Evolutionary conservation across 2,797 vertebrate species (phyloP).

Genomic region (Hirundo rustica): DNA sequence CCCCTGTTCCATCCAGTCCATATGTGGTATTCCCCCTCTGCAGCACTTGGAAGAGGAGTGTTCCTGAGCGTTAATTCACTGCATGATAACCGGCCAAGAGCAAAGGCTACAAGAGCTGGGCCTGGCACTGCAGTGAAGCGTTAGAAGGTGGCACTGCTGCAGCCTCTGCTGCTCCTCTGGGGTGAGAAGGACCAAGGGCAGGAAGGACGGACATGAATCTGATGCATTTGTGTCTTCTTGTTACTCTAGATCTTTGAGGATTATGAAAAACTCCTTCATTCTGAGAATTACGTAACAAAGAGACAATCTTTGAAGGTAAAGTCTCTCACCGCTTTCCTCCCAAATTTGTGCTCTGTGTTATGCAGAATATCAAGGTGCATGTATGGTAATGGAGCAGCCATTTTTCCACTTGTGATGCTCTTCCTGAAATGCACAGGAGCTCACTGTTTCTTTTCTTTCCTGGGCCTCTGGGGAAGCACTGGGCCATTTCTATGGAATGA

Average conservation of each 20-base stretch:
- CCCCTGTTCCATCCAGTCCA: neutral
- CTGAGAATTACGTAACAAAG: constrained; percentile 97
- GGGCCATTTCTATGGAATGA: neutral
- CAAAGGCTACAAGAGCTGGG: neutral
- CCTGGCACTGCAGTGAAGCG: neutral
- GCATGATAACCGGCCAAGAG: neutral
- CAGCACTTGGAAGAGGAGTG: constrained; percentile 15
- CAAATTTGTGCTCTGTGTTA: neutral
- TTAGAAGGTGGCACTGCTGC: neutral
- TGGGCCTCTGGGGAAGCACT: neutral
- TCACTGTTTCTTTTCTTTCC: neutral
- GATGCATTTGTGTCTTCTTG: constrained; percentile 37
- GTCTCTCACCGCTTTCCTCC: neutral
- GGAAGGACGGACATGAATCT: neutral
- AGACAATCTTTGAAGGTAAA: constrained; percentile 96
- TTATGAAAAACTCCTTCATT: constrained; percentile 95
- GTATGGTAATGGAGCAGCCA: neutral
- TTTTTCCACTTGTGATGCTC: neutral
- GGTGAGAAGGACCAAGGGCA: neutral
- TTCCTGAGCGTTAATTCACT: neutral
- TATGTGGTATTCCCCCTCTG: constrained; percentile 40
- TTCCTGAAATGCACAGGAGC: neutral
- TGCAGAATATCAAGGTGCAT: neutral
- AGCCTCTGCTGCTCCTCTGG: neutral
- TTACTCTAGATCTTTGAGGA: constrained; percentile 87